Conservation (phyloP, 2,888 invertebrate genomes). For the Nomada fucata region DNA sequence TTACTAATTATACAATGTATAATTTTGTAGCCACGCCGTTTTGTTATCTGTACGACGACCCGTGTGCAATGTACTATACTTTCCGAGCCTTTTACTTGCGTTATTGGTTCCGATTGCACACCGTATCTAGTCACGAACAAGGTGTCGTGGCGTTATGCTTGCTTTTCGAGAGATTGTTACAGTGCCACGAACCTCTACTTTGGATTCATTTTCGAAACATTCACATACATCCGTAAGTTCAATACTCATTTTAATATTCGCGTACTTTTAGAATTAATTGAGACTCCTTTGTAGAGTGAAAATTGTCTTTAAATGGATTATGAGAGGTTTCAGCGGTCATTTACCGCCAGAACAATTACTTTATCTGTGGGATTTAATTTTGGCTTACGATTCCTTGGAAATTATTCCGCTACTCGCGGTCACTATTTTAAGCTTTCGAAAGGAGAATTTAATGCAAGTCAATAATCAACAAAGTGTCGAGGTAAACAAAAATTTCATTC, state of each 20-base stretch:
- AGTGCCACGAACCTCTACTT: slow-evolving; percentile 94
- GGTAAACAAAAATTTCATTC: slow-evolving; percentile 75
- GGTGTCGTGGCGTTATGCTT: slow-evolving; percentile 96
- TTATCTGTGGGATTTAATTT: slow-evolving; percentile 95
- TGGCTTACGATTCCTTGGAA: slow-evolving; percentile 96
- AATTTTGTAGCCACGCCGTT: slow-evolving; percentile 93
- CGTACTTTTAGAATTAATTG: neutral
- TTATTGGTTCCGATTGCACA: slow-evolving; percentile 96
- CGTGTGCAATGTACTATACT: slow-evolving; percentile 93
- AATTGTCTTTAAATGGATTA: slow-evolving; percentile 98
- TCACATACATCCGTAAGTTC: slow-evolving; percentile 95
- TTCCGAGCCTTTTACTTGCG: slow-evolving; percentile 96
- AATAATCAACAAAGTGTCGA: slow-evolving; percentile 92
- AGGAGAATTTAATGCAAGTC: slow-evolving; percentile 92
- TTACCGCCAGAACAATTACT: slow-evolving; percentile 96
- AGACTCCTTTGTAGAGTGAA: slow-evolving; percentile 88
- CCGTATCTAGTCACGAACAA: slow-evolving; percentile 96
- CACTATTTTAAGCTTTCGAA: slow-evolving; percentile 93
- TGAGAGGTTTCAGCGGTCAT: slow-evolving; percentile 98
- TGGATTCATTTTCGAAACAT: slow-evolving; percentile 96
- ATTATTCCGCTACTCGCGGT: slow-evolving; percentile 94
- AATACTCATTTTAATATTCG: neutral
- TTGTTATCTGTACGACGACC: slow-evolving; percentile 96
- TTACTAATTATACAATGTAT: neutral
- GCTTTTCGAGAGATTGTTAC: slow-evolving; percentile 94